Evolutionary conservation across 2,888 invertebrate genomes (phyloP), one percentile per base, ranked within the genome.

Genomic region (Pristionchus japonicus): DNA sequence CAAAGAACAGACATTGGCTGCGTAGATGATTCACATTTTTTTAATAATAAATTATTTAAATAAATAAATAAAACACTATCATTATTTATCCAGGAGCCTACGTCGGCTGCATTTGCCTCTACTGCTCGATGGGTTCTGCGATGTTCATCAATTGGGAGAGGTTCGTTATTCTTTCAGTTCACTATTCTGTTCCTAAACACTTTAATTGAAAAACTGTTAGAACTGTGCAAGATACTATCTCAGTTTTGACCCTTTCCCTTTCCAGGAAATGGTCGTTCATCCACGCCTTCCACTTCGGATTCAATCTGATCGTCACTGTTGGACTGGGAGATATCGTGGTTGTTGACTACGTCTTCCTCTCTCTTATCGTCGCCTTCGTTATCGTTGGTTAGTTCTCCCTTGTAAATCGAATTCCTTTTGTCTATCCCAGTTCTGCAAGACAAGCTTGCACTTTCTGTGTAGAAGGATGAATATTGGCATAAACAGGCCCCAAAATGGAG

Each of bases 301-400:
- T 94, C 91, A 94, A 94, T 89, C 89, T 94, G 15, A 94, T 94
- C 89, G 94, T 94, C 74, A 94, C 94, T n/a, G 94, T 94, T 64
- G 94, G 94, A 47, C 90, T 94, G 77, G 94, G 94, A 88, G 94
- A 94, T 87, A 92, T 94, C 86, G 94, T 94, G 37, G 94, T 94
- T 40, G 92, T 91, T 2, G 93, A 94, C 89, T 93, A 93, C 86
- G 89, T 94, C 27, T 94, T 94, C 88, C 90, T 94, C 77, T 93
- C 93, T 31, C 90, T 94, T 20, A 94, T 94, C 88, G 94, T 94
- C 27, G 94, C 94, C 49, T 94, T 94, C 88, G 94, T 94, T 49
- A 94, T 94, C 74, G 94, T 94, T 88, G 94, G 94, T 94, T 37
- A 88, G 93, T 87, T 31, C 1, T 11, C 13, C 17, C 11, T 9